Conservation (phyloP, 2,113 vertebrate species). For the Aptenodytes forsteri region DNA sequence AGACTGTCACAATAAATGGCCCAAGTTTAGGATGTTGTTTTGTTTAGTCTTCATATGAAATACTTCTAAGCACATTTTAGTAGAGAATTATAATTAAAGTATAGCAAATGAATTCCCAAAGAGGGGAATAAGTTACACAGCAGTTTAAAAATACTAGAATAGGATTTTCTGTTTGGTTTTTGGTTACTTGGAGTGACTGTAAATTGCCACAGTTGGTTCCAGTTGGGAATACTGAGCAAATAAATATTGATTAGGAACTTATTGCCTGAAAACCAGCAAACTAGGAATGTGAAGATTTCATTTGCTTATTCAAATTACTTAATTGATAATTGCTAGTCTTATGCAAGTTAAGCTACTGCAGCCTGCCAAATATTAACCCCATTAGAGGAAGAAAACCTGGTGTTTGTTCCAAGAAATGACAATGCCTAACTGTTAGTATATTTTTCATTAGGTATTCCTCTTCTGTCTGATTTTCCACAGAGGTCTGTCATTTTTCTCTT, state of each 20-base stretch:
- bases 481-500: not conserved
- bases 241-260: not conserved
- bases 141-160: not conserved
- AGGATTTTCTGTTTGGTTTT: not conserved
- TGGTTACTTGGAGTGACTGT: not conserved
- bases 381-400: not conserved
- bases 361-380: not conserved
- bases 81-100: not conserved
- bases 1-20: conserved; percentile 12
- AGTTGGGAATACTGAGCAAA: not conserved
- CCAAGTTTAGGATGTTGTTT: not conserved
- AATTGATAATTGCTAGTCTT: not conserved
- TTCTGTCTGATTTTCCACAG: not conserved
- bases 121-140: not conserved
- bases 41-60: not conserved
- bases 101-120: not conserved
- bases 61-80: not conserved
- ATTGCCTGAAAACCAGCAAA: not conserved
- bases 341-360: not conserved
- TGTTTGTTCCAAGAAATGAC: not conserved
- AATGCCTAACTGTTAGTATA: not conserved
- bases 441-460: not conserved
- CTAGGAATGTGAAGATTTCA: not conserved
- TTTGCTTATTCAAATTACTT: not conserved
- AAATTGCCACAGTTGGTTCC: not conserved